A percentile compares a stretch with the other conserved stretches of the same genome.
Evolutionary conservation across 1,140 invertebrate genomes (phyloP).

Genomic region (Dolichoris vasculosae): DNA sequence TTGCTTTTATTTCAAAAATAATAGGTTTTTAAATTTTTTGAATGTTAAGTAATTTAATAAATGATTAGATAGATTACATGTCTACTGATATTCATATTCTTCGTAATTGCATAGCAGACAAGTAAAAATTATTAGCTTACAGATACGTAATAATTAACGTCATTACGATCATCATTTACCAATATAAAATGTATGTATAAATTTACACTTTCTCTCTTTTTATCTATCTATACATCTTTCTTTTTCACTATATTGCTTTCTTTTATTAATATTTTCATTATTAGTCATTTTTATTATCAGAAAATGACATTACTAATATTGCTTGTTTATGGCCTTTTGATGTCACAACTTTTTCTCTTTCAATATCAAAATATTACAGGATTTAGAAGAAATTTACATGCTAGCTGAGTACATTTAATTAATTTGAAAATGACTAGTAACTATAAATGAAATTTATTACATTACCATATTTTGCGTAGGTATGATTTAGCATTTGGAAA

Average conservation of each 20-base stretch:
- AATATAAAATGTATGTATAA: neutral
- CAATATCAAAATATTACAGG: neutral
- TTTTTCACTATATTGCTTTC: too few species aligned
- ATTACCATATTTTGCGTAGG: neutral
- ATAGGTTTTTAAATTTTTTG: too few species aligned
- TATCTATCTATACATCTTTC: neutral
- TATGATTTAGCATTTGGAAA: neutral
- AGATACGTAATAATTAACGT: too few species aligned
- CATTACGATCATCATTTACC: neutral
- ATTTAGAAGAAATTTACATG: neutral
- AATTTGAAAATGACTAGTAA: neutral
- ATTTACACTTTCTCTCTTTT: neutral
- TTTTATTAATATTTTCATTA: too few species aligned
- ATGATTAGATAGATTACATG: too few species aligned
- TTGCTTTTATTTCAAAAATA: too few species aligned
- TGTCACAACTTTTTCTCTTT: neutral
- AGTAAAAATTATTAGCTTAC: too few species aligned
- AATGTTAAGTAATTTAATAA: too few species aligned
- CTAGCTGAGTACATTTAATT: slow-evolving; percentile 32
- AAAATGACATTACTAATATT: neutral
- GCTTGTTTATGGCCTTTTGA: neutral
- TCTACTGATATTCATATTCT: too few species aligned
- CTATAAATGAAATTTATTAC: slow-evolving; percentile 32
- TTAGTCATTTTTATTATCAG: neutral
- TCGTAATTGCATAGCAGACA: too few species aligned